Evolutionary conservation across 1,140 invertebrate species (phyloP).

Genomic region (Hyposmocoma kahamanoa): DNA sequence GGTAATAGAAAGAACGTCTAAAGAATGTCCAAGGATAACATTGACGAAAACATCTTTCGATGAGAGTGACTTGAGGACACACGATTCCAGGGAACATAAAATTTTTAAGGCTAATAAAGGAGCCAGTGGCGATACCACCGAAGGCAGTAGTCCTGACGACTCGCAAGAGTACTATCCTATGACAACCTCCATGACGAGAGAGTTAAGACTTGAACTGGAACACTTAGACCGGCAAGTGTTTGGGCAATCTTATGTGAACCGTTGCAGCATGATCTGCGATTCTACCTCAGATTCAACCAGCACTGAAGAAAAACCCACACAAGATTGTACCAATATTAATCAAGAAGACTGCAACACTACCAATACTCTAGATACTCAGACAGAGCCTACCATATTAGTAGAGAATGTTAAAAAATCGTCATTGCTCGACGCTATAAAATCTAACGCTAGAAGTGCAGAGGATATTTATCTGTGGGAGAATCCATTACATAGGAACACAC

Average conservation of each 20-base stretch:
- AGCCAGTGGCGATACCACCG: constrained; percentile 52
- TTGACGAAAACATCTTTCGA: constrained; percentile 50
- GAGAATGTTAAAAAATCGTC: constrained; percentile 50
- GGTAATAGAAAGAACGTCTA: constrained; percentile 33
- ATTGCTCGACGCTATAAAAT: constrained; percentile 47
- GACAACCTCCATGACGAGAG: constrained; percentile 88
- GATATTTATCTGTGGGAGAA: constrained; percentile 87
- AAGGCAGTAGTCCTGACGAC: constrained; percentile 84
- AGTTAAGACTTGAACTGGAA: constrained; percentile 85
- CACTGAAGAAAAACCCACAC: constrained; percentile 57
- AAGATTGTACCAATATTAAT: constrained; percentile 42
- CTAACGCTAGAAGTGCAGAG: constrained; percentile 66
- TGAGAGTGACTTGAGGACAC: constrained; percentile 48
- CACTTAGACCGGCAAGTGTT: constrained; percentile 87
- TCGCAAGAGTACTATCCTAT: constrained; percentile 88
- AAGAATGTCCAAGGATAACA: constrained; percentile 50
- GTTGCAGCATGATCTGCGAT: constrained; percentile 52
- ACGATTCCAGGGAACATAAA: constrained; percentile 25
- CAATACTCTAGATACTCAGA: constrained; percentile 30
- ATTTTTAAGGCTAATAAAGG: constrained; percentile 32
- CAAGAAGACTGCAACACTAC: constrained; percentile 13
- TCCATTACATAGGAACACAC: constrained; percentile 76
- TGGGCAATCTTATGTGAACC: constrained; percentile 68
- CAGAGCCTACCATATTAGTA: constrained; percentile 28
- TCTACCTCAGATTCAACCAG: constrained; percentile 60